phyloP scores from a whole-genome alignment of 2,888 invertebrate species.

The Tryphoninae sp. region DNA sequence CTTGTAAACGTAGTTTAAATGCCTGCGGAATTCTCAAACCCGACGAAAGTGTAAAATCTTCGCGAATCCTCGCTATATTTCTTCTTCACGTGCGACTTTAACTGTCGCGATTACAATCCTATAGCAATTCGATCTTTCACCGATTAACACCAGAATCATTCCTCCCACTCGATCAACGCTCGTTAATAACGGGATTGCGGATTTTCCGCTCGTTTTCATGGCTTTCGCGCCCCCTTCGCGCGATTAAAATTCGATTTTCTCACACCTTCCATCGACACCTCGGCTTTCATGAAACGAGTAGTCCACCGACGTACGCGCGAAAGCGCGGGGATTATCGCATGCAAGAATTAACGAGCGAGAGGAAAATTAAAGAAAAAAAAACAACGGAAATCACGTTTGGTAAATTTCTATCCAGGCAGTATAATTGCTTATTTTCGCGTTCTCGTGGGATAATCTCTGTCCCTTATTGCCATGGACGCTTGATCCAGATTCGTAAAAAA shows the following conservation, averaged over 20 bases:
- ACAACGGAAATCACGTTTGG: background rate
- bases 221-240: background rate
- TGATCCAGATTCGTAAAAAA: background rate
- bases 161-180: slow-evolving; percentile 25
- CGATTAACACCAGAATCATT: slow-evolving; percentile 37
- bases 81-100: background rate
- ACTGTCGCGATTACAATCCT: slow-evolving; percentile 3
- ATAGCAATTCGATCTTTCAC: slow-evolving; percentile 4
- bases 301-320: no score
- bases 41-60: slow-evolving; percentile 1
- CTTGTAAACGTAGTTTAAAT: slow-evolving; percentile 32
- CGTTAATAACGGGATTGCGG: slow-evolving; percentile 20
- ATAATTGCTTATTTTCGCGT: background rate
- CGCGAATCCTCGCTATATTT: background rate
- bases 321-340: background rate
- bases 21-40: slow-evolving; percentile 6
- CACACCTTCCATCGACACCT: background rate
- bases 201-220: slow-evolving; percentile 43
- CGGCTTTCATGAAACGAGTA: background rate
- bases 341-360: slow-evolving; percentile 5
- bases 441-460: background rate
- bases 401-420: background rate
- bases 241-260: slow-evolving; percentile 38
- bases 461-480: background rate
- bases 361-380: background rate